Evolutionary conservation across 2,797 vertebrate genomes (phyloP), one percentile per base, ranked within the genome.

Genomic region (Hydrolagus colliei): DNA sequence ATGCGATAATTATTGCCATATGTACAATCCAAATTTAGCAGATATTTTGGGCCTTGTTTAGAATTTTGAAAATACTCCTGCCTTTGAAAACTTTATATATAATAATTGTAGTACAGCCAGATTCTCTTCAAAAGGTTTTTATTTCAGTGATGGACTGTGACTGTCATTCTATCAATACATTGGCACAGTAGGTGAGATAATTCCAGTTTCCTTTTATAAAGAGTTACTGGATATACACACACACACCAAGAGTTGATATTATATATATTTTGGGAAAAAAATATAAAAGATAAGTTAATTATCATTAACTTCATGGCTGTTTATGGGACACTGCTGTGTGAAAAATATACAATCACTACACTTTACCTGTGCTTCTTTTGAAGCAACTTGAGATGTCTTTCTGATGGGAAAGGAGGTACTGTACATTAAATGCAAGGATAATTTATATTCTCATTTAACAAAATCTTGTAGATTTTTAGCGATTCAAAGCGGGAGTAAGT

Each of bases 1-100:
- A 84, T 84, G 67, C 79, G 52, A 84, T 84, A 84, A 84, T 84
- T 84, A 84, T 27, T 84, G 67, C 79, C 79, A 84, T 67, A 84
- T 84, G 79, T 67, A 84, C 16, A 5, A 84, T 71, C 65, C 32
- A 84, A 71, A 68, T 84, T 84, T 84, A 67, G n/a, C 14, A 6
- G 20, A 20, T 27, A 41, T 84, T 84, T 35, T 68, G 62, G 65
- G 79, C 65, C 79, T 84, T 84, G 65, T 84, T 82, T 84, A 32
- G 63, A 84, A 41, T 32, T 68, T 84, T 52, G 41, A 35, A 52
- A 84, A 71, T 20, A 7, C 16, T 82, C 18, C 9, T 41, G 32
- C 16, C 68, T 41, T 41, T 9, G 65, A 84, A 84, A 84, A 14
- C 32, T 41, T 71, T 71, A 71, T 71, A 84, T 84, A 20, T 22